A percentile compares a stretch with the other conserved stretches of the same genome.
Conservation (phyloP, 2,113 vertebrate genomes). For the Theristicus caerulescens region DNA sequence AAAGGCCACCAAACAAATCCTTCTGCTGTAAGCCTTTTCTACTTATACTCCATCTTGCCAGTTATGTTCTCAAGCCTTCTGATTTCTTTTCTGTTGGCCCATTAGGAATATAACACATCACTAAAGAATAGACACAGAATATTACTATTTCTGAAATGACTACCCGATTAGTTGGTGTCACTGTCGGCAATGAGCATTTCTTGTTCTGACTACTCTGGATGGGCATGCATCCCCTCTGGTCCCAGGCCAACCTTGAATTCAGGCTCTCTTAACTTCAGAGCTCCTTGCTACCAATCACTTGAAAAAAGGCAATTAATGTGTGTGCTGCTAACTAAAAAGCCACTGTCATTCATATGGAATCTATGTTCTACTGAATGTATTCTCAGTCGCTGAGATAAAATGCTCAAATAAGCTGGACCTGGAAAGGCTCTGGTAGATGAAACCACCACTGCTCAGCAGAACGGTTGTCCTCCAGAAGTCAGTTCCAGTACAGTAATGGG, state of each 20-base stretch:
- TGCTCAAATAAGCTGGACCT: not conserved
- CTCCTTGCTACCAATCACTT: not conserved
- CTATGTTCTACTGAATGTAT: not conserved
- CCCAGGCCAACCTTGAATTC: not conserved
- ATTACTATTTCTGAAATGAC: not conserved
- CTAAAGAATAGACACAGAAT: not conserved
- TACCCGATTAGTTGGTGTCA: not conserved
- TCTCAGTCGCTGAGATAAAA: not conserved
- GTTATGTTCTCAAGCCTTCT: not conserved
- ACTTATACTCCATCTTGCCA: not conserved
- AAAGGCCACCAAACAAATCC: not conserved
- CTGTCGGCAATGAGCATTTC: not conserved
- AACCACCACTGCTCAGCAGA: not conserved
- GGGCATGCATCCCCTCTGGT: not conserved
- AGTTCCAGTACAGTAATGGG: fast-evolving
- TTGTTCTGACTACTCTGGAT: not conserved
- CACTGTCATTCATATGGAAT: not conserved
- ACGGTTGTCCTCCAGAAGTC: not conserved
- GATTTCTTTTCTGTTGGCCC: not conserved
- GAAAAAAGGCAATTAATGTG: not conserved
- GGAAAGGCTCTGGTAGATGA: not conserved
- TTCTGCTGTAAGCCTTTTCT: not conserved
- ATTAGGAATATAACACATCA: not conserved
- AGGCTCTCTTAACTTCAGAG: not conserved
- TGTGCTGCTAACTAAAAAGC: not conserved